Conservation (phyloP, 2,888 invertebrate species). For the Tuberolachnus salignus region DNA sequence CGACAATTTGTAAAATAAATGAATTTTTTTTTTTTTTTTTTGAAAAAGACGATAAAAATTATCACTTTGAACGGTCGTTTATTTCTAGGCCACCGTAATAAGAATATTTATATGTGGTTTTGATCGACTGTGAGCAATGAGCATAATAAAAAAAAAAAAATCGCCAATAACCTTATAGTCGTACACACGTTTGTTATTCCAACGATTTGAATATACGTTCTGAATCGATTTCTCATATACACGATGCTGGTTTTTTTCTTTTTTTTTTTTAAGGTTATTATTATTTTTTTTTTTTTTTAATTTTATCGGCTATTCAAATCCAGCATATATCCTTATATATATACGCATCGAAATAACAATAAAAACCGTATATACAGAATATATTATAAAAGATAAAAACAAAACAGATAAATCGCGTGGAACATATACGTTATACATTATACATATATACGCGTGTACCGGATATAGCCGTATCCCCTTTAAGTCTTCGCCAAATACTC, state of each 20-base stretch:
- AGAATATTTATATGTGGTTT: too few species aligned
- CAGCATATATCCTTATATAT: not conserved
- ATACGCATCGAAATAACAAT: constrained; percentile 7
- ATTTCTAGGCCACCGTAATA: too few species aligned
- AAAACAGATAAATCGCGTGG: constrained; percentile 19
- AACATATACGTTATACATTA: not conserved
- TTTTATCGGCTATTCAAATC: constrained; percentile 3
- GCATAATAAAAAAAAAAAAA: too few species aligned
- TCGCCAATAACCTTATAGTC: too few species aligned
- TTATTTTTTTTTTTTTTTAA: not conserved
- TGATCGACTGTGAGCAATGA: too few species aligned
- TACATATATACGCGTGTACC: not conserved
- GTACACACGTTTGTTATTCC: constrained; percentile 8
- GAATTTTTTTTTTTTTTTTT: too few species aligned
- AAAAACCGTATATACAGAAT: not conserved
- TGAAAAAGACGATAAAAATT: not conserved
- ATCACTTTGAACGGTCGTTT: not conserved
- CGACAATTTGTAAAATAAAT: too few species aligned
- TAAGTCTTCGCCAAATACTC: constrained; percentile 17
- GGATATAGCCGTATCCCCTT: constrained; percentile 31
- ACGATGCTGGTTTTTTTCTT: not conserved
- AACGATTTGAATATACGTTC: not conserved
- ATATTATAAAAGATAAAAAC: constrained; percentile 19
- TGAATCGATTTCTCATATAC: not conserved
- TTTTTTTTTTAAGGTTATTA: too few species aligned